These are phyloP conservation scores for Shargacucullia verbasci DNA, from an alignment of 2,888 invertebrate genomes.

Conservation along the genomic window DNA sequence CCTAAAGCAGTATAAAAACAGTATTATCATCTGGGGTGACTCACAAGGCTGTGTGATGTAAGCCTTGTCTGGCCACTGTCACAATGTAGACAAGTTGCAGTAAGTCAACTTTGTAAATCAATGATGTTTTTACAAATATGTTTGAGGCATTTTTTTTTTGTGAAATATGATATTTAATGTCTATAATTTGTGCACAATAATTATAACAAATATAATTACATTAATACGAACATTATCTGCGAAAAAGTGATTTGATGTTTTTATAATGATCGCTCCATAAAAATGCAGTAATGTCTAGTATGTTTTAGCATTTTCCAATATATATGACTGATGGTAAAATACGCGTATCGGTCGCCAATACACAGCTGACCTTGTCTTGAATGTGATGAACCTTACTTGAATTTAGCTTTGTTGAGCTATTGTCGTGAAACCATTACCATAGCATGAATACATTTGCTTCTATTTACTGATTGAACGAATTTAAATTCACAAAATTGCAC, in stretches of 20 bases:
- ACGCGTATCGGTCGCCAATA: constrained; percentile 13
- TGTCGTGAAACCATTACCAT: constrained; percentile 10
- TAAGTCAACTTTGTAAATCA: constrained; percentile 11
- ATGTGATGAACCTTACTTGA: constrained; percentile 31
- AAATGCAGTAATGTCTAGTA: background rate
- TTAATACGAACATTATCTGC: too few relatives aligned
- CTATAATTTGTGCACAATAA: too few relatives aligned
- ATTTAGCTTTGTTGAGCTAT: constrained; percentile 15
- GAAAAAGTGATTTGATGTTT: too few relatives aligned
- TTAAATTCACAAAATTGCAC: too few relatives aligned
- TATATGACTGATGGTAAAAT: constrained; percentile 28
- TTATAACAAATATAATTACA: too few relatives aligned
- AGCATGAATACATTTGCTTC: background rate
- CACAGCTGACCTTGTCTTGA: constrained; percentile 30
- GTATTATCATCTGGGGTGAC: constrained; percentile 56
- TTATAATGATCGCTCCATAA: too few relatives aligned
- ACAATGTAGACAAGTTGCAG: constrained; percentile 34
- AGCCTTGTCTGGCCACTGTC: constrained; percentile 43
- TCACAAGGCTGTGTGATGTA: constrained; percentile 67
- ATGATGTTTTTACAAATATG: too few relatives aligned
- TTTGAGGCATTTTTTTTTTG: too few relatives aligned
- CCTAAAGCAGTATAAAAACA: constrained; percentile 25
- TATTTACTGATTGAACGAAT: too few relatives aligned
- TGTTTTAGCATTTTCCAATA: constrained; percentile 22
- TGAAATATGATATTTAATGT: too few relatives aligned